Evolutionary conservation across 2,888 invertebrate genomes (phyloP).

Genomic region (Drosophila suboccidentalis): DNA sequence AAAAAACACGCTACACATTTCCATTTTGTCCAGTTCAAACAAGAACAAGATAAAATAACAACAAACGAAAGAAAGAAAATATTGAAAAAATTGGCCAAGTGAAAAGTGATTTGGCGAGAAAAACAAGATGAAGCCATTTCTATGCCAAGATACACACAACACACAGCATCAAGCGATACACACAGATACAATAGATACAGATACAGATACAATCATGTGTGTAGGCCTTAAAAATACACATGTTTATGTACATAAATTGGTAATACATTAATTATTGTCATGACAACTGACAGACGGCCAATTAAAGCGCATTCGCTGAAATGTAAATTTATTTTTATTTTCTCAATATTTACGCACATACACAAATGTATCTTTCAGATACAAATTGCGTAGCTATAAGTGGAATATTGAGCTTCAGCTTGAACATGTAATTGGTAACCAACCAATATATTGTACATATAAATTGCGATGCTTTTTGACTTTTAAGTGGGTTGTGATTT

Average conservation of each 20-base stretch:
- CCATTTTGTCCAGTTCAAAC: slow-evolving; percentile 19
- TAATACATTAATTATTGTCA: slow-evolving; percentile 75
- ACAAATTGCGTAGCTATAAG: slow-evolving; percentile 26
- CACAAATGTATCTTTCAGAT: slow-evolving; percentile 1
- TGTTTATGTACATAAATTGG: slow-evolving; percentile 67
- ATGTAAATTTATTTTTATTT: slow-evolving; percentile 65
- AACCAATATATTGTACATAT: slow-evolving; percentile 40
- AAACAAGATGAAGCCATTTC: slow-evolving; percentile 50
- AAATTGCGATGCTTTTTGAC: slow-evolving; percentile 46
- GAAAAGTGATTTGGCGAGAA: slow-evolving; percentile 35
- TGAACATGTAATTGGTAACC: slow-evolving; percentile 60
- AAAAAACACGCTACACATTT: slow-evolving; percentile 25
- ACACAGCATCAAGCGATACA: neutral
- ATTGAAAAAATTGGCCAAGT: slow-evolving; percentile 46
- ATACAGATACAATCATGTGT: slow-evolving; percentile 30
- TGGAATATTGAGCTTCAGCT: slow-evolving; percentile 33
- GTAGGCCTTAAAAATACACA: slow-evolving; percentile 44
- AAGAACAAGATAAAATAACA: neutral
- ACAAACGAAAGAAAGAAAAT: slow-evolving; percentile 16
- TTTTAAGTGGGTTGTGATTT: slow-evolving; percentile 52
- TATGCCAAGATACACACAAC: slow-evolving; percentile 67
- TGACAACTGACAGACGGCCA: slow-evolving; percentile 80
- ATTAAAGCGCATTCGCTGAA: slow-evolving; percentile 68
- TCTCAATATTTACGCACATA: slow-evolving; percentile 10
- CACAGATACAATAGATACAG: slow-evolving; percentile 16